Evolutionary conservation across 1,140 invertebrate species (phyloP).

Genomic region (Ruditapes philippinarum): DNA sequence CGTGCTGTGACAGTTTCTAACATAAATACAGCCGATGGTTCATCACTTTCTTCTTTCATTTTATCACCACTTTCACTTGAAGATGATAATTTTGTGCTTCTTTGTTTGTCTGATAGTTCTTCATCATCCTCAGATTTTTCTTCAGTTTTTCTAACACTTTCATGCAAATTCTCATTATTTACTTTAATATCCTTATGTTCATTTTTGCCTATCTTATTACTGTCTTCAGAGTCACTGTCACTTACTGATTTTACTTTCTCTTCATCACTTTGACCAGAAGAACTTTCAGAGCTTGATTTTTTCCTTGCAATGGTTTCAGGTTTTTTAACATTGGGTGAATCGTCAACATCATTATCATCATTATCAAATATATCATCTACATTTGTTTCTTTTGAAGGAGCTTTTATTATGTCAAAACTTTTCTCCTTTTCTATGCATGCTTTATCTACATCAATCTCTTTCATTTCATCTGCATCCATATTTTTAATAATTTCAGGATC

Average conservation of each 20-base stretch:
- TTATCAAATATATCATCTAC: slow-evolving; percentile 30
- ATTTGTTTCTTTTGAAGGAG: slow-evolving; percentile 4
- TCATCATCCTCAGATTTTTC: too few relatives aligned
- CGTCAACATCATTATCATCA: not conserved
- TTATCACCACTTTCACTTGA: slow-evolving; percentile 3
- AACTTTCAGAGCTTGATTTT: not conserved
- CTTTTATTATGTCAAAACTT: not conserved
- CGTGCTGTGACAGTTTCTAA: slow-evolving; percentile 6
- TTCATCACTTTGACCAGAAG: slow-evolving; percentile 19
- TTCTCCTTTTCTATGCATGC: not conserved
- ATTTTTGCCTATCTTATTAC: too few relatives aligned
- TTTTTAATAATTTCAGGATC: not conserved
- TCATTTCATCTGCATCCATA: too few relatives aligned
- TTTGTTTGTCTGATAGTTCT: too few relatives aligned
- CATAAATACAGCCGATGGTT: not conserved
- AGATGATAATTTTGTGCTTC: slow-evolving; percentile 13
- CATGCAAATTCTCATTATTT: not conserved
- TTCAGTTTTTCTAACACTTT: too few relatives aligned
- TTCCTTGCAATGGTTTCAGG: not conserved
- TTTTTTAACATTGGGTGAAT: not conserved
- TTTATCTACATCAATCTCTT: not conserved
- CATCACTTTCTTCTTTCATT: not conserved
- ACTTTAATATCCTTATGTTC: not conserved
- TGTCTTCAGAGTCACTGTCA: not conserved
- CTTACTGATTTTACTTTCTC: too few relatives aligned